Evolutionary conservation across 2,888 invertebrate genomes (phyloP).

Genomic region (Polyploca ridens): DNA sequence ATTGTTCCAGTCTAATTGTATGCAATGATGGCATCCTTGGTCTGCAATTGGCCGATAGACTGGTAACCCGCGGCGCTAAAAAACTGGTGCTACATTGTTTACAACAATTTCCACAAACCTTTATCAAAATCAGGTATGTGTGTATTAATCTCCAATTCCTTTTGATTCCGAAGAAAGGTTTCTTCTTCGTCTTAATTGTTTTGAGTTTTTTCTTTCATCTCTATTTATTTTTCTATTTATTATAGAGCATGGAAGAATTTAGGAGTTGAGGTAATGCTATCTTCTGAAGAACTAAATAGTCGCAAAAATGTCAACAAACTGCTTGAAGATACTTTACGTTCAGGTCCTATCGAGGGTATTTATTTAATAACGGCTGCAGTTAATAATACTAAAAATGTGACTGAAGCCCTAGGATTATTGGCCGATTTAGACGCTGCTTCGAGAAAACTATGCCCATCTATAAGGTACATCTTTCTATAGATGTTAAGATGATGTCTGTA

Average conservation of each 20-base stretch:
- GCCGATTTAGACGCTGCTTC: slow-evolving; percentile 26
- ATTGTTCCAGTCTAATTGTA: slow-evolving; percentile 42
- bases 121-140: slow-evolving; percentile 16
- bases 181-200: no score
- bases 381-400: neutral
- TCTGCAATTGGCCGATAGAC: slow-evolving; percentile 42
- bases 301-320: neutral
- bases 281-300: neutral
- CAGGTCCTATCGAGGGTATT: slow-evolving; percentile 26
- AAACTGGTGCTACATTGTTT: slow-evolving; percentile 37
- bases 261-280: slow-evolving; percentile 17
- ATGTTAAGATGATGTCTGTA: no score
- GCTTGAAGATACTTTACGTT: neutral
- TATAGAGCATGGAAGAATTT: neutral
- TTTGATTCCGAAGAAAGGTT: no score
- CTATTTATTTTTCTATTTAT: neutral
- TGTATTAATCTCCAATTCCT: neutral
- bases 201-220: no score
- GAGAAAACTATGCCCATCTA: slow-evolving; percentile 30
- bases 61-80: slow-evolving; percentile 47
- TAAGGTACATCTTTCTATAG: slow-evolving; percentile 19
- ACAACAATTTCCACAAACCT: neutral
- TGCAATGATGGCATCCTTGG: slow-evolving; percentile 43
- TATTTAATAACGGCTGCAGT: slow-evolving; percentile 24
- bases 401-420: slow-evolving; percentile 11